These are phyloP conservation scores for Leguminivora glycinivorella DNA, from an alignment of 1,140 invertebrate species.

Conservation along the genomic window DNA sequence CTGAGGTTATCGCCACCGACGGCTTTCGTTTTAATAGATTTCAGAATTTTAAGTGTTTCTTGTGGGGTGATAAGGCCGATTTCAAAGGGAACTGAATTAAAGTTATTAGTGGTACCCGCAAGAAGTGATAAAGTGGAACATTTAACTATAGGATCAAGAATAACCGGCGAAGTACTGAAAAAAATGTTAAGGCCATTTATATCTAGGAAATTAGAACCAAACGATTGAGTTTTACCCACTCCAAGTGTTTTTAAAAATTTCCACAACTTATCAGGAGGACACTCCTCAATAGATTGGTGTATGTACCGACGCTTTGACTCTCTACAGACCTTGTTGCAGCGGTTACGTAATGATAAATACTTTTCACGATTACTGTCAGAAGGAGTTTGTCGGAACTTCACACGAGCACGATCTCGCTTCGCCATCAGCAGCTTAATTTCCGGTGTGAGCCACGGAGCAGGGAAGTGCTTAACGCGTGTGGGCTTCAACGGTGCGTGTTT, in stretches of 20 bases:
- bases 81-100: too few species aligned
- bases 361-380: neutral
- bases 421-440: neutral
- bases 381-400: neutral
- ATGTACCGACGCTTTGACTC: too few species aligned
- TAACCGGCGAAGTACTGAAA: neutral
- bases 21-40: too few species aligned
- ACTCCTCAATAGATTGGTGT: too few species aligned
- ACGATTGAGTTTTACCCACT: neutral
- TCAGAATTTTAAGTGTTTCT: too few species aligned
- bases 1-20: too few species aligned
- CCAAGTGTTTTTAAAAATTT: slow-evolving; percentile 22
- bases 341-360: neutral
- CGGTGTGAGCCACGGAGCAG: slow-evolving; percentile 16
- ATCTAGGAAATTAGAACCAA: neutral
- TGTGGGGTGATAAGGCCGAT: too few species aligned
- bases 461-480: slow-evolving; percentile 4
- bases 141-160: neutral
- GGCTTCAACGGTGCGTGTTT: slow-evolving; percentile 10
- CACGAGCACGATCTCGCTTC: slow-evolving; percentile 3
- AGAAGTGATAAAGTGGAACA: too few species aligned
- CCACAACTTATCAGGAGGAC: too few species aligned
- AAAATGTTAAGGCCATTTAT: neutral
- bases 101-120: too few species aligned
- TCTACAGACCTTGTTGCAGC: slow-evolving; percentile 18